These are phyloP conservation scores for Micropoecilia bifurca DNA, from an alignment of 2,797 vertebrate species.

Conservation along the genomic window DNA sequence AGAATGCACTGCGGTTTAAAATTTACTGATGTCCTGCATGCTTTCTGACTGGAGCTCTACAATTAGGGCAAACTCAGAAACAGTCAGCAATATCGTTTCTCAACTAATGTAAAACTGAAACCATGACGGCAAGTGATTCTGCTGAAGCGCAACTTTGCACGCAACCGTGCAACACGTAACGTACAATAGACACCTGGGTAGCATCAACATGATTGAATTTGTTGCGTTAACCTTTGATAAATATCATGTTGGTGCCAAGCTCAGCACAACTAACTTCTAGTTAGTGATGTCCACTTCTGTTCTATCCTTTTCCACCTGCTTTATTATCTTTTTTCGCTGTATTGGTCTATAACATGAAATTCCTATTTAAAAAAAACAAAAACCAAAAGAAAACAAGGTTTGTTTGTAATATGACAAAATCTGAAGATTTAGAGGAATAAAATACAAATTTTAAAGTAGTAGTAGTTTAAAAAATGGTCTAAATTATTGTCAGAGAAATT, in stretches of 20 bases:
- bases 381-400: not conserved
- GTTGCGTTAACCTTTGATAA: not conserved
- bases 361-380: not conserved
- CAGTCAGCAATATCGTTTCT: not conserved
- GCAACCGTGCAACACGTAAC: not conserved
- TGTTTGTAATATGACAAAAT: not conserved
- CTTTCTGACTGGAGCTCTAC: not conserved
- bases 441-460: not conserved
- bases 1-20: not conserved
- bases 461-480: not conserved
- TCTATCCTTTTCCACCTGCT: not conserved
- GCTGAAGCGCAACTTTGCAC: not conserved
- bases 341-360: not conserved
- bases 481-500: constrained; percentile 29
- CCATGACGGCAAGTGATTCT: not conserved
- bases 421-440: not conserved
- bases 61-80: not conserved
- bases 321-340: not conserved
- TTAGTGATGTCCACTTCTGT: not conserved
- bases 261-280: not conserved
- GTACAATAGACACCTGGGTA: not conserved
- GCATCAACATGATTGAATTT: not conserved
- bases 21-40: not conserved
- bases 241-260: not conserved
- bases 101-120: not conserved